Evolutionary conservation across 1,140 invertebrate genomes (phyloP), one percentile per base, ranked within the genome.

Genomic region (Stenopsyche tienmushanensis): DNA sequence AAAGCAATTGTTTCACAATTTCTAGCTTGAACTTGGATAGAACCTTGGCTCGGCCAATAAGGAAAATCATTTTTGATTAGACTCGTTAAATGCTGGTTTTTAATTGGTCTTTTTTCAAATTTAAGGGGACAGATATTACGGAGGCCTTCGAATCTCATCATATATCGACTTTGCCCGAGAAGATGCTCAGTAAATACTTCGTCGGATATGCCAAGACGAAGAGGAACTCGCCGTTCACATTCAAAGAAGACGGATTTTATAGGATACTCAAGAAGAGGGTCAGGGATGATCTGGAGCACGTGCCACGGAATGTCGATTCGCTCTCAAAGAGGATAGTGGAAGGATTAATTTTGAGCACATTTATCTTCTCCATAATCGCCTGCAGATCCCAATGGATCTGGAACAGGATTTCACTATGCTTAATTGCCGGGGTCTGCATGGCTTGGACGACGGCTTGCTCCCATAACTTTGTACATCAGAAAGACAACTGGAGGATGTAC

Each of bases 391-490:
- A 64, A 9, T 62, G 29, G 34, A n/a, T 24, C 2, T 15, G 20
- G n/a, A 20, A n/a, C 1, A 70, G 49, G 29, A 20, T 50, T 2
- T 15, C 21, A 1, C 55, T 52, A 13, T 55, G 39, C 53, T 21
- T 49, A 25, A 13, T 63, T 9, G 20, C 54, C 8, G 62, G 60
- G 50, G 20, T 86, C 1, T 75, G 83, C 20, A 73, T 93, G 1
- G 76, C 78, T 26, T 83, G 85, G 73, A 78, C 83, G 0, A 76
- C 80, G 10, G 81, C 88, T 21, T 81, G 79, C 15, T 84, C 85
- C 0, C 92, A 95, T 73, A 95, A 94, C 75, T 95, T 90, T 73
- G 88, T 93, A 50, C 92, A 95, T 73, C 83, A 87, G 70, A 83
- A 81, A 20, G 87, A 94, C 72, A 92, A 85, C 72, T 92, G 90